Evolutionary conservation across 2,113 vertebrate species (phyloP), one percentile per base, ranked within the genome.

Genomic region (Nycticorax nycticorax): DNA sequence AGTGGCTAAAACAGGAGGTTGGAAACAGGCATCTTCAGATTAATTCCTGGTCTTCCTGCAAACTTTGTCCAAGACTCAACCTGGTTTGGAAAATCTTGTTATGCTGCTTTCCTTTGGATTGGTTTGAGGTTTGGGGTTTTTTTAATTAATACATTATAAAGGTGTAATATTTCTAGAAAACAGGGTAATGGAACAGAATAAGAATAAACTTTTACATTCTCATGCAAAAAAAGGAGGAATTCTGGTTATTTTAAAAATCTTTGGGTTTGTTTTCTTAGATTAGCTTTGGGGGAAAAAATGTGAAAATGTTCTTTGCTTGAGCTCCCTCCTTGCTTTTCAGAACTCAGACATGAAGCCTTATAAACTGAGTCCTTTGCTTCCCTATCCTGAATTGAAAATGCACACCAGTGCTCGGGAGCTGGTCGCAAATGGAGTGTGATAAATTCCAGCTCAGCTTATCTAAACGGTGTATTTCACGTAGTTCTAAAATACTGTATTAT

Each of bases 381-480:
- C 35, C 23, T 75, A 3, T 26, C 45, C 21, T 19, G 12, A 77
- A 45, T 0, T 60, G 56, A 60, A 91, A 89, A 64, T 45, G 35
- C 20, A 6, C 8, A 8, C 24, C 62, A 57, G 18, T 69, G 13
- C 57, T 95, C 56, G 4, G 27, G 69, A 92, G 26, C 62, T 69
- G 60, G 27, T 78, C 4, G 3, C 45, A 92, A 76, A 75, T 8
- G 23, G 37, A 87, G 8, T 43, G 26, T 72, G 45, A 73, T 48
- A 87, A 85, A 76, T 89, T 92, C 74, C 81, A 76, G 37, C 55
- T 93, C 48, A 62, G 18, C 45, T 95, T 94, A 87, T 87, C 88
- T 88, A 69, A 81, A 33, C 39, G 41, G 26, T 75, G 62, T 72
- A 28, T 69, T 93, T 89, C 37, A 28, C 39, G 35, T 82, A 63